phyloP scores from a whole-genome alignment of 2,888 invertebrate genomes.

The Chrysomela aeneicollis region DNA sequence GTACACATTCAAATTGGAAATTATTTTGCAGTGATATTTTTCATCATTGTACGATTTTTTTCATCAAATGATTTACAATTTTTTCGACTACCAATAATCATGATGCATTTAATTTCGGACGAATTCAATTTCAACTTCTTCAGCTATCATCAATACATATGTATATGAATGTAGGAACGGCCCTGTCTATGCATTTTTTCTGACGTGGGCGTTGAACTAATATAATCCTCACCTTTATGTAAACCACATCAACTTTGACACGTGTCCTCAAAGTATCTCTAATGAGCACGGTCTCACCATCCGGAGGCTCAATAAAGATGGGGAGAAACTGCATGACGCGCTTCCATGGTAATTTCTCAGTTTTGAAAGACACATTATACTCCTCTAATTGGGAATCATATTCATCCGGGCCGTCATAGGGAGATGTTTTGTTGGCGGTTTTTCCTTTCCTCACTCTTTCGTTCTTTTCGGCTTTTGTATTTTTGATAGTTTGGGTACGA shows the following conservation, averaged over 20 bases:
- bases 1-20: no score
- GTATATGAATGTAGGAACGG: no score
- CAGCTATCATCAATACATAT: no score
- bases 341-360: slow-evolving; percentile 64
- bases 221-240: slow-evolving; percentile 60
- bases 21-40: no score
- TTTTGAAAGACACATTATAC: slow-evolving; percentile 61
- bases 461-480: slow-evolving; percentile 20
- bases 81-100: no score
- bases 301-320: slow-evolving; percentile 61
- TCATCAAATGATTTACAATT: no score
- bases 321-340: slow-evolving; percentile 65
- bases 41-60: no score
- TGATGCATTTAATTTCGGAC: no score
- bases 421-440: slow-evolving; percentile 20
- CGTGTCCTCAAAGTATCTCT: slow-evolving; percentile 66
- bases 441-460: slow-evolving; percentile 4
- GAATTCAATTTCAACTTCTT: no score
- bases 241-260: slow-evolving; percentile 64
- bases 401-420: slow-evolving; percentile 50
- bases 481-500: no score
- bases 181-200: no score
- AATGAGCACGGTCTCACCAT: slow-evolving; percentile 63
- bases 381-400: slow-evolving; percentile 45
- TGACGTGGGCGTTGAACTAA: no score